Percentiles rank a stretch among this genome's conserved stretches.
Conservation (phyloP, 2,113 vertebrate genomes). For the Tetrao urogallus region DNA sequence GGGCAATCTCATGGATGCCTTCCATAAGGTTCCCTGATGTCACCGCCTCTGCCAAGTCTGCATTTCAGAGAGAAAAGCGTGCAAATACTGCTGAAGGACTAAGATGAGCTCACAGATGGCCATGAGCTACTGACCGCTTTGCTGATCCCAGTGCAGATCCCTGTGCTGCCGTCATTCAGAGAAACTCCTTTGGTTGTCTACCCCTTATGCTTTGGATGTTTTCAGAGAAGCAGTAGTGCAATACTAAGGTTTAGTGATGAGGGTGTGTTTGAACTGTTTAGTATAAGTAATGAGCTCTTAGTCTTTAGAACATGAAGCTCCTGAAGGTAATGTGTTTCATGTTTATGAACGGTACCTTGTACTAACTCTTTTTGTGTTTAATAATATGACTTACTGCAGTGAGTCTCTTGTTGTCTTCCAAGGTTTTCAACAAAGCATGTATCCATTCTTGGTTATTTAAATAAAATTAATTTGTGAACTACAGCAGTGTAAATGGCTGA, state of each 20-base stretch:
- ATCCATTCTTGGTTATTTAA: neutral
- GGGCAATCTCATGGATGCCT: neutral
- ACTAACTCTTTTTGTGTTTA: conserved; percentile 23
- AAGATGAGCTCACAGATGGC: neutral
- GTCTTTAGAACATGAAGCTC: neutral
- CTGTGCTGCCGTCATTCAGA: neutral
- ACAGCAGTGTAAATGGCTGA: neutral
- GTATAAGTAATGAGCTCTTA: neutral
- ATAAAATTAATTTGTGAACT: neutral
- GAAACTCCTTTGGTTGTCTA: neutral
- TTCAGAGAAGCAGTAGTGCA: conserved; percentile 25
- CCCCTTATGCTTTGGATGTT: neutral
- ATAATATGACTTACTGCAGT: neutral
- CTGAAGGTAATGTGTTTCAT: neutral
- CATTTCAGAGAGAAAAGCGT: neutral
- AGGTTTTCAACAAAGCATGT: conserved; percentile 18
- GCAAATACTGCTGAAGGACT: neutral
- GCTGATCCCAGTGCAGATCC: neutral
- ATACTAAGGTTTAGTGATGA: conserved; percentile 17
- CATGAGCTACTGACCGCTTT: neutral
- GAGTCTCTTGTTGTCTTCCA: neutral
- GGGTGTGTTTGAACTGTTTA: neutral
- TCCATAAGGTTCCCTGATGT: neutral
- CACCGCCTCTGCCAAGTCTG: neutral
- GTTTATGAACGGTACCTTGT: conserved; percentile 14